Evolutionary conservation across 1,140 invertebrate species (phyloP).

Genomic region (Heliconius eleuchia): DNA sequence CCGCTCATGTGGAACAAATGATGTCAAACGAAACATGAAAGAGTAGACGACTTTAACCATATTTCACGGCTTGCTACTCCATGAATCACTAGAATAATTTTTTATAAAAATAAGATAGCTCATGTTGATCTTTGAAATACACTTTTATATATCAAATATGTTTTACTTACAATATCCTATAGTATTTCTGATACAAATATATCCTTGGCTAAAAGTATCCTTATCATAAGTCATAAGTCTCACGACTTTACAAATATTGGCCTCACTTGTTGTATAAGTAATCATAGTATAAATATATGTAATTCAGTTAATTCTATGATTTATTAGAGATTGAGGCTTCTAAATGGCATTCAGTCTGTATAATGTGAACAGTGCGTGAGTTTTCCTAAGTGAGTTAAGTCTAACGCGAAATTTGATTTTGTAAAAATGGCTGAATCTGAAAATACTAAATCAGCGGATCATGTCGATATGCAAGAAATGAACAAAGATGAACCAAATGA

Average conservation of each 20-base stretch:
- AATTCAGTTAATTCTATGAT: constrained; percentile 40
- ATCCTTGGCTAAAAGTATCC: constrained; percentile 22
- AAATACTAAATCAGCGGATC: constrained; percentile 30
- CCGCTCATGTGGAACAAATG: constrained; percentile 27
- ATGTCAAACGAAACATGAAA: constrained; percentile 18
- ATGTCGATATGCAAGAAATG: constrained; percentile 32
- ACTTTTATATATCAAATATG: not conserved
- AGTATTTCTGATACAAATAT: not conserved
- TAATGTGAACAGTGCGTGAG: constrained; percentile 15
- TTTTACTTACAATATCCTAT: not conserved
- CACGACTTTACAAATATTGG: constrained; percentile 36
- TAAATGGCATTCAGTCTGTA: constrained; percentile 18
- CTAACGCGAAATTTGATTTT: not conserved
- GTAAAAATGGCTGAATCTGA: constrained; percentile 30
- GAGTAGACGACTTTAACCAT: constrained; percentile 18
- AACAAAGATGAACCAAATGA: constrained; percentile 53
- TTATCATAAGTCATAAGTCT: constrained; percentile 22
- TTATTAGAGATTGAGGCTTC: constrained; percentile 29
- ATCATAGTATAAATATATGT: constrained; percentile 41
- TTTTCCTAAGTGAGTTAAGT: constrained; percentile 1
- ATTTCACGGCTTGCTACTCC: constrained; percentile 26
- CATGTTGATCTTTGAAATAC: constrained; percentile 7
- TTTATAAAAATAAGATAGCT: not conserved
- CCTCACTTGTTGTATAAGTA: constrained; percentile 39
- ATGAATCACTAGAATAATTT: constrained; percentile 14